Percentiles rank a stretch among this genome's conserved stretches.
Evolutionary conservation across 2,113 vertebrate genomes (phyloP).

Genomic region (Columba janthina): DNA sequence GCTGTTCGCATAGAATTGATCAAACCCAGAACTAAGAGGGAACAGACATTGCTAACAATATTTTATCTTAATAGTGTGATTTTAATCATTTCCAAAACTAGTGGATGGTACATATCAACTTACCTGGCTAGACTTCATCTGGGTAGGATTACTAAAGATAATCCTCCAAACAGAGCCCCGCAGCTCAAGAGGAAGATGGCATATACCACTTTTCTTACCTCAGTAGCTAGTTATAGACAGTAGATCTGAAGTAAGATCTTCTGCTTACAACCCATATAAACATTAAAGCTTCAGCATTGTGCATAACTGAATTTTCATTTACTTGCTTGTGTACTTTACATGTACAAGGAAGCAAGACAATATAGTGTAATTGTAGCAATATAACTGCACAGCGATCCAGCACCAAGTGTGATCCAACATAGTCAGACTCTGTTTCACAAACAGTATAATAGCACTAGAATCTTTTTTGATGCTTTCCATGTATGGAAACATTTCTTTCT

Average conservation of each 20-base stretch:
- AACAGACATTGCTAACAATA: neutral
- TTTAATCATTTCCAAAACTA: neutral
- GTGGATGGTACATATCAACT: neutral
- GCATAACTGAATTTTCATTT: neutral
- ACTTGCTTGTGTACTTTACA: neutral
- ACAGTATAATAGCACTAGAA: neutral
- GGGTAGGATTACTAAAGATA: neutral
- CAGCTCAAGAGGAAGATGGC: neutral
- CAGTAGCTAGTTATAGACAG: neutral
- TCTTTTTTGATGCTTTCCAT: neutral
- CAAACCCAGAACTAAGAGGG: neutral
- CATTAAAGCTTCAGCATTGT: neutral
- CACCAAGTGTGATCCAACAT: neutral
- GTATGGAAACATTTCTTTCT: neutral
- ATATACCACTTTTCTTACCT: neutral
- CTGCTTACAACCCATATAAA: neutral
- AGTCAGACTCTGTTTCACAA: neutral
- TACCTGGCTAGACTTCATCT: neutral
- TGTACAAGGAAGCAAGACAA: neutral
- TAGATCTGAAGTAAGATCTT: neutral
- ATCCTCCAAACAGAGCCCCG: neutral
- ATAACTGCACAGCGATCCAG: neutral
- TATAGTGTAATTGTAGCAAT: neutral
- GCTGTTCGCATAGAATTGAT: neutral
- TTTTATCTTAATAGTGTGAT: neutral